Conservation (phyloP, 2,113 vertebrate genomes). For the Thamnophis sirtalis region DNA sequence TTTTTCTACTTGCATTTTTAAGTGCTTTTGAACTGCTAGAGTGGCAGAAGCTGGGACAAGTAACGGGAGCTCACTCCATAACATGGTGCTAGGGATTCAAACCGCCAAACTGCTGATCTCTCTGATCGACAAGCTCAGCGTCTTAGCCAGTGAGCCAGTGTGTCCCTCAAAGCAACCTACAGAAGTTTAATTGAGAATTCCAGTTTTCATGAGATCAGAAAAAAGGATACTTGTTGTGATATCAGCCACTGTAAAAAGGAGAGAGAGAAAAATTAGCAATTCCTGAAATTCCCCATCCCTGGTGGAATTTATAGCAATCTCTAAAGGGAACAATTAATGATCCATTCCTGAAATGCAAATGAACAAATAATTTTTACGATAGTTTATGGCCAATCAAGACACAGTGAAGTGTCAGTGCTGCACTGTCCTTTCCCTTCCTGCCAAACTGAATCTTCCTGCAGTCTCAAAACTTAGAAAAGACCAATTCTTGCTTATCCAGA, state of each 20-base stretch:
- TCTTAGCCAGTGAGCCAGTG: too few species aligned
- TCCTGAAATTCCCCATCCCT: background rate
- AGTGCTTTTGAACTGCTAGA: too few species aligned
- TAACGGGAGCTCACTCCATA: too few species aligned
- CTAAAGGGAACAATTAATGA: background rate
- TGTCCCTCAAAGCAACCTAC: background rate
- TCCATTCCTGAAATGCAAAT: background rate
- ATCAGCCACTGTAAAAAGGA: conserved; percentile 87
- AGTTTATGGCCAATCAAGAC: background rate
- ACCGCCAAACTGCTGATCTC: too few species aligned
- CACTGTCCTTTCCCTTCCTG: background rate
- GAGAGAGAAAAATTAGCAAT: background rate
- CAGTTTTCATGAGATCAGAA: background rate
- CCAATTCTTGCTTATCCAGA: background rate
- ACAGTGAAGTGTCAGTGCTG: background rate
- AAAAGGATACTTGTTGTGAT: conserved; percentile 95
- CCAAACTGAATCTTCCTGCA: background rate
- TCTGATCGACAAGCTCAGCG: too few species aligned
- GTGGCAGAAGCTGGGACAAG: too few species aligned
- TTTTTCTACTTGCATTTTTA: too few species aligned
- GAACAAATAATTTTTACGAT: background rate
- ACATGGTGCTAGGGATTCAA: too few species aligned
- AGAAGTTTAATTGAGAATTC: background rate
- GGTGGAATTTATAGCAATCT: background rate
- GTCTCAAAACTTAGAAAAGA: background rate